These are phyloP conservation scores for Holothuria glaberrima DNA, from an alignment of 35 echinoderm and acorn worm species.

Conservation along the genomic window DNA sequence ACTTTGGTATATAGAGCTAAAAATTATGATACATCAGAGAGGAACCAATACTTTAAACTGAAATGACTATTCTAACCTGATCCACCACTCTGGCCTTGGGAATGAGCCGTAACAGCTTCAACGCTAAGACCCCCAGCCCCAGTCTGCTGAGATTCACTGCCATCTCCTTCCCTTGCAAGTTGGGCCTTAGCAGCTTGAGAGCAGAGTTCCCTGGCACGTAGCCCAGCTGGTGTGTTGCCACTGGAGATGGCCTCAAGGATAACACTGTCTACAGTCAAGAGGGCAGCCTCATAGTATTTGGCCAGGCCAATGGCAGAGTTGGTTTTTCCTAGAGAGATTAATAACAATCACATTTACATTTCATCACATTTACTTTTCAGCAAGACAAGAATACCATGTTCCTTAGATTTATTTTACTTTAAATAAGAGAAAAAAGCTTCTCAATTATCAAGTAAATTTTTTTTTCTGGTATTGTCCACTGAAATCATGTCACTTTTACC, in stretches of 20 bases:
- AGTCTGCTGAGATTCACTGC: constrained; percentile 64
- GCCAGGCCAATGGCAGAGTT: constrained; percentile 88
- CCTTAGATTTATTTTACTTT: not conserved
- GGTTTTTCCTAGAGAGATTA: constrained; percentile 82
- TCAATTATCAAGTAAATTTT: not conserved
- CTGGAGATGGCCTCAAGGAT: constrained; percentile 96
- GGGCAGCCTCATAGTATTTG: constrained; percentile 96
- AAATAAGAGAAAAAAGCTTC: not conserved
- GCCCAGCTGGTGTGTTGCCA: constrained; percentile 84
- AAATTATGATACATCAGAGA: no score
- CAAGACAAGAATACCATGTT: not conserved
- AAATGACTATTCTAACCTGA: constrained; percentile 55
- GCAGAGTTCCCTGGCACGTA: constrained; percentile 92
- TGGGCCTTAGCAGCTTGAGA: constrained; percentile 94
- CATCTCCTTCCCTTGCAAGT: constrained; percentile 79
- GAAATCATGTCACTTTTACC: no score
- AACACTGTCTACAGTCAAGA: constrained; percentile 91
- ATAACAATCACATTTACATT: not conserved
- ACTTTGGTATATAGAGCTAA: no score
- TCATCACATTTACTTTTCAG: not conserved
- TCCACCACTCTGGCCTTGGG: constrained; percentile 77
- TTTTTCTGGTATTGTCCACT: no score
- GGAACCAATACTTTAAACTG: no score
- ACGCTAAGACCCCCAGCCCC: constrained; percentile 89
- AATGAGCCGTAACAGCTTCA: constrained; percentile 85